Percentiles rank a stretch among this genome's conserved stretches.
These are phyloP conservation scores for Melierax canorus DNA, from an alignment of 2,113 vertebrate genomes.

Conservation along the genomic window DNA sequence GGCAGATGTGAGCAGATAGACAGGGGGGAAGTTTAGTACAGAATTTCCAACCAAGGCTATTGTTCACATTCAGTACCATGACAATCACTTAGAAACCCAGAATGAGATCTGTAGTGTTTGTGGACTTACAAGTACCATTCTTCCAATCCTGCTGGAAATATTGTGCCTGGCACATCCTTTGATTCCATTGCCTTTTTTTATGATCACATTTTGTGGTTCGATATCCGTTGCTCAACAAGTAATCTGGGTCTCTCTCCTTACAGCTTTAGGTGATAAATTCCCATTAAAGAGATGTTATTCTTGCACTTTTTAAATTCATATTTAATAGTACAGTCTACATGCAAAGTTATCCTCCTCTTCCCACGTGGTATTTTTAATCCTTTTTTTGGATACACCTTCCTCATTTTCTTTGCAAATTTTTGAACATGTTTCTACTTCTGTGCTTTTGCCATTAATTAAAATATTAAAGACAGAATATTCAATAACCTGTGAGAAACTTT, in stretches of 20 bases:
- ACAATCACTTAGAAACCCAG: background rate
- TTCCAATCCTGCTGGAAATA: background rate
- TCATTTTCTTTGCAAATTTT: conserved; percentile 53
- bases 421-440: background rate
- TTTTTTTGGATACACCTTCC: background rate
- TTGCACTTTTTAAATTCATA: background rate
- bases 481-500: conserved; percentile 33
- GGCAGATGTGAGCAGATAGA: background rate
- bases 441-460: background rate
- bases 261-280: background rate
- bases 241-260: background rate
- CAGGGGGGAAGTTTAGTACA: no score
- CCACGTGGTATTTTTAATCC: background rate
- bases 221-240: background rate
- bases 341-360: background rate
- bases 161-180: background rate
- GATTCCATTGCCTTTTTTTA: background rate
- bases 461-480: conserved; percentile 29
- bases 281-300: background rate
- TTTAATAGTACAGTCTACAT: background rate
- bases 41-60: background rate
- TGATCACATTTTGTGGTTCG: background rate
- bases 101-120: background rate
- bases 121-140: background rate
- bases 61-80: background rate